Percentiles rank a stretch among this genome's conserved stretches.
phyloP scores from a whole-genome alignment of 2,797 vertebrate genomes.

The Leptodactylus fallax region DNA sequence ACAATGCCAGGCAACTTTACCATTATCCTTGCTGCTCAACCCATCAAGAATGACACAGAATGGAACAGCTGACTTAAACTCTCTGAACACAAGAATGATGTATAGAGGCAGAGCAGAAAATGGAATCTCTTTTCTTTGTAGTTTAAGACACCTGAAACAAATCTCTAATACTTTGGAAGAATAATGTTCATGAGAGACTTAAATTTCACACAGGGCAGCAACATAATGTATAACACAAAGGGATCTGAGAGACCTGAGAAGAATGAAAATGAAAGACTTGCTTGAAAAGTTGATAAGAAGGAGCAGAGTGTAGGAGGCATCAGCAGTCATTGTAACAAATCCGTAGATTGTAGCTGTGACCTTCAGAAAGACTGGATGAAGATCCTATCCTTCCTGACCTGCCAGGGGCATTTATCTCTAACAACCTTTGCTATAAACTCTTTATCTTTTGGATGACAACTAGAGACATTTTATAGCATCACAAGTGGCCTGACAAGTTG shows the following conservation, averaged over 20 bases:
- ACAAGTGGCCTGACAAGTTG: background rate
- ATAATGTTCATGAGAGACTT: constrained; percentile 28
- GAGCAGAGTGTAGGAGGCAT: constrained; percentile 14
- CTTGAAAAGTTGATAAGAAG: constrained; percentile 28
- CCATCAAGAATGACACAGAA: constrained; percentile 35
- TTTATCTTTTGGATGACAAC: background rate
- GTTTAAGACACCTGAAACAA: constrained; percentile 37
- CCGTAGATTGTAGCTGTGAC: constrained; percentile 20
- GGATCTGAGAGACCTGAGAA: constrained; percentile 34
- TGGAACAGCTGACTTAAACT: constrained; percentile 25
- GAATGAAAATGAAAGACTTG: constrained; percentile 40
- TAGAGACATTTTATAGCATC: background rate
- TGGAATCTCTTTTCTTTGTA: constrained; percentile 45
- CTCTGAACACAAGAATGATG: constrained; percentile 9
- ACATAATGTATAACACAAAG: constrained; percentile 41
- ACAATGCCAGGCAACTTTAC: constrained; percentile 5
- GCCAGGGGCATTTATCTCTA: constrained; percentile 25
- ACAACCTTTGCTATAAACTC: constrained; percentile 18
- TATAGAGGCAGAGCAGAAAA: constrained; percentile 17
- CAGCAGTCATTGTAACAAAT: constrained; percentile 34
- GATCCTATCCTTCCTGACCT: background rate
- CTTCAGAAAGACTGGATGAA: constrained; percentile 28
- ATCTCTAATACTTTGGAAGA: constrained; percentile 39
- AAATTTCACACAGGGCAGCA: constrained; percentile 19
- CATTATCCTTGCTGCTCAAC: constrained; percentile 31